Evolutionary conservation across 2,888 invertebrate species (phyloP), one percentile per base, ranked within the genome.

Genomic region (Colostygia pectinataria): DNA sequence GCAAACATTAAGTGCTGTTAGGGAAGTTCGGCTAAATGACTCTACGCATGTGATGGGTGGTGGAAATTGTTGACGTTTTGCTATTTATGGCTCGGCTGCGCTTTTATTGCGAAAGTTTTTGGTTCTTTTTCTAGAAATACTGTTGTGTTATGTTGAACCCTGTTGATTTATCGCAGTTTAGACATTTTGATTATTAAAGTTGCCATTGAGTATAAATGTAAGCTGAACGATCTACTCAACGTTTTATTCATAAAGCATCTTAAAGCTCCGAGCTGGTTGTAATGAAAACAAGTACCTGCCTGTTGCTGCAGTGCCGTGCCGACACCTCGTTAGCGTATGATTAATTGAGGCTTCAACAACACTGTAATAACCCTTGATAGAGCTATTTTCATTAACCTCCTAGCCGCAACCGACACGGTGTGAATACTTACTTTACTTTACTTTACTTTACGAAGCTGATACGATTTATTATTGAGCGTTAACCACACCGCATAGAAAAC

Each of bases 221-320:
- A n/a, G n/a, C n/a, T n/a, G n/a, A n/a, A n/a, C n/a, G n/a, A n/a
- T n/a, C n/a, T n/a, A n/a, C n/a, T n/a, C n/a, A n/a, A n/a, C n/a
- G n/a, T n/a, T n/a, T n/a, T n/a, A n/a, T n/a, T n/a, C n/a, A n/a
- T n/a, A n/a, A n/a, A n/a, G n/a, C n/a, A n/a, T n/a, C n/a, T n/a
- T n/a, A n/a, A n/a, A n/a, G n/a, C n/a, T n/a, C n/a, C n/a, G n/a
- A n/a, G n/a, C n/a, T n/a, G n/a, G n/a, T 20, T 2, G 4, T 20
- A 20, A 20, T 6, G 20, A 5, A 4, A 6, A 2, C 1, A 8
- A 12, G 7, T 32, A 25, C 23, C 23, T 40, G 66, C 71, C 66
- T 71, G 71, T 72, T 72, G 69, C 69, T 59, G 47, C 34, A 60
- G 59, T 58, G 51, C 58, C 54, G 37, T 45, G 43, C 13, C n/a